phyloP scores from a whole-genome alignment of 2,797 vertebrate genomes.

The Toxotes lorentzi region DNA sequence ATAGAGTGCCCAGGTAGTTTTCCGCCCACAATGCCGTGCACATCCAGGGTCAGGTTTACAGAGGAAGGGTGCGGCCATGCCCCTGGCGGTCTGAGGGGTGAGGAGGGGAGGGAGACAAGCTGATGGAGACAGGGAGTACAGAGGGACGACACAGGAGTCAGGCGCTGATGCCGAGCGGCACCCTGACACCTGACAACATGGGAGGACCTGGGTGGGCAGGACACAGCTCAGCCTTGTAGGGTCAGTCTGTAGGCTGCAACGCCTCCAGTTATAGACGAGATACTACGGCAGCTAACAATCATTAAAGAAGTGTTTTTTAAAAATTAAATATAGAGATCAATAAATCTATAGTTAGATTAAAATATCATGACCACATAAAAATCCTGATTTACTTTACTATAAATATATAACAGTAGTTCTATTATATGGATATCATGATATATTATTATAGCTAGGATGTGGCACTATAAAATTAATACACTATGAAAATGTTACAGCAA shows the following conservation, averaged over 20 bases:
- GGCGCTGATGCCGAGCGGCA: slow-evolving; percentile 62
- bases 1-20: slow-evolving; percentile 87
- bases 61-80: slow-evolving; percentile 65
- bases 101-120: slow-evolving; percentile 93
- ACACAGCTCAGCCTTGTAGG: slow-evolving; percentile 63
- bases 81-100: slow-evolving; percentile 91
- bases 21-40: slow-evolving; percentile 92
- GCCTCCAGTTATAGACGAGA: slow-evolving; percentile 52
- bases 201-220: slow-evolving; percentile 71
- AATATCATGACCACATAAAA: slow-evolving; percentile 2
- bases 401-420: slow-evolving; percentile 1
- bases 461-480: neutral
- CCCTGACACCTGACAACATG: slow-evolving; percentile 73
- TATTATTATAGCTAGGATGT: slow-evolving; percentile 3
- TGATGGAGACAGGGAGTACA: slow-evolving; percentile 88
- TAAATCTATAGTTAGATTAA: slow-evolving; percentile 6
- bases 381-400: slow-evolving; percentile 16
- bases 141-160: slow-evolving; percentile 81
- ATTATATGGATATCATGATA: slow-evolving; percentile 2
- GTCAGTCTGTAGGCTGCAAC: slow-evolving; percentile 55
- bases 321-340: neutral
- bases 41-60: slow-evolving; percentile 78
- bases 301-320: neutral
- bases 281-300: slow-evolving; percentile 45
- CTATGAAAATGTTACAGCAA: slow-evolving; percentile 4